Evolutionary conservation across 2,113 vertebrate species (phyloP), one percentile per base, ranked within the genome.

Genomic region (Epinephelus lanceolatus): DNA sequence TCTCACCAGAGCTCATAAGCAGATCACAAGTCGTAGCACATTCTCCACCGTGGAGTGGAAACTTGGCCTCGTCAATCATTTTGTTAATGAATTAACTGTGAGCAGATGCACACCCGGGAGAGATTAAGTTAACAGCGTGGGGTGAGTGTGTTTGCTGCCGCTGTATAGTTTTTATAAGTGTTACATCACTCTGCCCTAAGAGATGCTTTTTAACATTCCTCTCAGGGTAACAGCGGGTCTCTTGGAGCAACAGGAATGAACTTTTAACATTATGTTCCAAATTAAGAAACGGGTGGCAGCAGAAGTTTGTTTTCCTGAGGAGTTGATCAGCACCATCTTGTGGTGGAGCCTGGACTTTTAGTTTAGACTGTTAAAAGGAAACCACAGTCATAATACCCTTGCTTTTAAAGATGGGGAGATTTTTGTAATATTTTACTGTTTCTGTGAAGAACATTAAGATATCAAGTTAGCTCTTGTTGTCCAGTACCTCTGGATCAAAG

Each of bases 21-120:
- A 80, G 51, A 72, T 77, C 33, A 49, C 19, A 37, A 76, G 72
- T 69, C 10, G 18, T 33, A 80, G 76, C 85, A 73, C 67, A 68
- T 51, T 81, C 69, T 91, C 66, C 42, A 45, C 74, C 13, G 12
- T 59, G 9, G 23, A 89, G 80, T 78, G 91, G 94, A 94, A 93
- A 92, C 74, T 90, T 92, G 87, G 85, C 91, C 70, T 75, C 13
- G 0, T 63, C 84, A 83, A 81, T 90, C 63, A 25, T 42, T 55
- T 76, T 72, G 85, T 73, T 71, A 88, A 88, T 89, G 59, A 91
- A 90, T 89, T 91, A 92, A 92, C 57, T 86, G 52, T 45, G 82
- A 89, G 71, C 89, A 94, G 91, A 91, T 85, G 66, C 81, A 82
- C 88, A 92, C 55, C 52, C 37, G 65, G 86, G 47, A 74, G 51